Conservation (phyloP, 2,888 invertebrate genomes). For the Pecten maximus region DNA sequence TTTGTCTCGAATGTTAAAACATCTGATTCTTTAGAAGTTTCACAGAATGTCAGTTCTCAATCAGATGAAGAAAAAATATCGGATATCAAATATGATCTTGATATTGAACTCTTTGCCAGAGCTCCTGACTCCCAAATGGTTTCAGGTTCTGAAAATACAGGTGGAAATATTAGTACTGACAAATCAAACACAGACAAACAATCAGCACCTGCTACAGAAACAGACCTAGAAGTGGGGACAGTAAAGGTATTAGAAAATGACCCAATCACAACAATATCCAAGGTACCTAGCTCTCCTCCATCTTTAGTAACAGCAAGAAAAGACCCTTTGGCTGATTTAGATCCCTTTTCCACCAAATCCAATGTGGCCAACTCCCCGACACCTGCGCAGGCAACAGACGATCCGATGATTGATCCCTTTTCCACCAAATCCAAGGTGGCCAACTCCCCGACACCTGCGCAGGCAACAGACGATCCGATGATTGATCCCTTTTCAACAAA, state of each 20-base stretch:
- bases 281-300: too few relatives aligned
- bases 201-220: background rate
- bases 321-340: constrained; percentile 47
- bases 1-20: background rate
- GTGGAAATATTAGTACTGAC: background rate
- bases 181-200: background rate
- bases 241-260: background rate
- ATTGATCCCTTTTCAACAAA: background rate
- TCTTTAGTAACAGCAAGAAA: too few relatives aligned
- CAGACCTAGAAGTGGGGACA: background rate
- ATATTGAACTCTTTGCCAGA: background rate
- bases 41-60: background rate
- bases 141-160: background rate
- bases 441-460: background rate
- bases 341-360: background rate
- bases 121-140: background rate
- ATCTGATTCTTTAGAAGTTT: background rate
- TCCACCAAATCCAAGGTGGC: background rate
- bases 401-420: background rate
- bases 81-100: background rate
- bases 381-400: background rate
- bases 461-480: background rate
- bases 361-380: background rate
- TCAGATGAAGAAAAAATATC: background rate
- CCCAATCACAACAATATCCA: background rate